Percentiles rank a stretch among this genome's conserved stretches.
These are phyloP conservation scores for Tetraodon nigroviridis DNA, from an alignment of 2,113 vertebrate species.

Conservation along the genomic window DNA sequence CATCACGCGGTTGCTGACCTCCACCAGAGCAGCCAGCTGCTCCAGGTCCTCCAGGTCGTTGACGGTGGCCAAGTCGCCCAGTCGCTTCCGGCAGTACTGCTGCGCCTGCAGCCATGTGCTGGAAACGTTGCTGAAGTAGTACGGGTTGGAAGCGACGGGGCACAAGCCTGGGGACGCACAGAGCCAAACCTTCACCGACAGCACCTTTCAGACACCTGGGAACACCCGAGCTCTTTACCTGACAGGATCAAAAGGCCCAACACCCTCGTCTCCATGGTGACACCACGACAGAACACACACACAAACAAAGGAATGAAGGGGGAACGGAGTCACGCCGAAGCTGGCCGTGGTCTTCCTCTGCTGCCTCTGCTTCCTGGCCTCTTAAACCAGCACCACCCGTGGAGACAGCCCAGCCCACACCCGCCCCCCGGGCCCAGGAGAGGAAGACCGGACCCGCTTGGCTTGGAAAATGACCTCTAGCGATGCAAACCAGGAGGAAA, in stretches of 20 bases:
- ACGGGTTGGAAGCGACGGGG: neutral
- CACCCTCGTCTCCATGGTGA: slow-evolving; percentile 6
- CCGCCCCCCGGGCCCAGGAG: no score
- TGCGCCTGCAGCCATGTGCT: neutral
- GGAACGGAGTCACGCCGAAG: no score
- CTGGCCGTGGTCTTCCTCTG: neutral
- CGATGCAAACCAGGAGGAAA: slow-evolving; percentile 44
- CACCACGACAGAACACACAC: no score
- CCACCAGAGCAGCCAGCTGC: neutral
- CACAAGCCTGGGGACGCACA: slow-evolving; percentile 1
- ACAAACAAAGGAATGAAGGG: no score
- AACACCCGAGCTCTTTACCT: neutral
- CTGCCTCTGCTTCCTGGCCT: neutral
- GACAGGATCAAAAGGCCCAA: slow-evolving; percentile 5
- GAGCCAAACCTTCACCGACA: no score
- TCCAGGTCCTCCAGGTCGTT: neutral
- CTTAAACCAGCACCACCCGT: neutral
- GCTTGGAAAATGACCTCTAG: neutral
- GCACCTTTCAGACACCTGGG: no score
- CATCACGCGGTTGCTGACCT: fast-evolving
- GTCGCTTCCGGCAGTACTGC: neutral
- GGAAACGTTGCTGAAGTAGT: neutral
- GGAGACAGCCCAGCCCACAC: no score
- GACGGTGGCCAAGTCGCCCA: slow-evolving; percentile 15
- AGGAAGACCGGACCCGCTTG: neutral